phyloP scores from a whole-genome alignment of 2,113 vertebrate genomes.

The Camelus bactrianus region DNA sequence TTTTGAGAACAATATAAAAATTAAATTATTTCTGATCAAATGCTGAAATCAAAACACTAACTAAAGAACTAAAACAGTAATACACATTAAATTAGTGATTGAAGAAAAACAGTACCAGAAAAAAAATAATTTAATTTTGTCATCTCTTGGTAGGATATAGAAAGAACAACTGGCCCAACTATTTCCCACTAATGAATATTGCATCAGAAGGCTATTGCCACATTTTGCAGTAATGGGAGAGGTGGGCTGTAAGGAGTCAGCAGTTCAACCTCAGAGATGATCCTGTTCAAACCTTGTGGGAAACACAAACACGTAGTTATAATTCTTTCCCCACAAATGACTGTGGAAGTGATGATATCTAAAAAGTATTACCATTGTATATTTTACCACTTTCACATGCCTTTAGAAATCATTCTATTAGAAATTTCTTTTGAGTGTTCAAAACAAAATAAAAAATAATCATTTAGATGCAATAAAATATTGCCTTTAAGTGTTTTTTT shows the following conservation, averaged over 20 bases:
- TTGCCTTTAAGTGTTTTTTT: not conserved
- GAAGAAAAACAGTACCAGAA: not conserved
- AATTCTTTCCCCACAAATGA: not conserved
- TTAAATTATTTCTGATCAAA: not conserved
- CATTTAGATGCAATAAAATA: not conserved
- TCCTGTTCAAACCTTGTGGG: not conserved
- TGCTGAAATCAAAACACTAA: not conserved
- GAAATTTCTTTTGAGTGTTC: not conserved
- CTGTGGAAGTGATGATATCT: not conserved
- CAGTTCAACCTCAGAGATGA: not conserved
- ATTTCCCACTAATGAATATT: not conserved
- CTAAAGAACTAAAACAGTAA: not conserved
- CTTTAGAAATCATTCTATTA: not conserved
- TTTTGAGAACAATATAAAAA: not conserved
- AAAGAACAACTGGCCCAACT: not conserved
- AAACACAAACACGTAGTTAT: not conserved
- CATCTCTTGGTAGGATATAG: not conserved
- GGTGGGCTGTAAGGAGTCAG: not conserved
- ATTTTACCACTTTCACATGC: not conserved
- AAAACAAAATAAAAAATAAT: not conserved
- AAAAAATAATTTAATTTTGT: not conserved
- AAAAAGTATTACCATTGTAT: not conserved
- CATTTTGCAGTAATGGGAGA: not conserved
- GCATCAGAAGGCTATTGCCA: not conserved
- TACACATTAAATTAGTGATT: not conserved